phyloP scores from a whole-genome alignment of 2,113 vertebrate genomes.

The Protobothrops mucrosquamatus region DNA sequence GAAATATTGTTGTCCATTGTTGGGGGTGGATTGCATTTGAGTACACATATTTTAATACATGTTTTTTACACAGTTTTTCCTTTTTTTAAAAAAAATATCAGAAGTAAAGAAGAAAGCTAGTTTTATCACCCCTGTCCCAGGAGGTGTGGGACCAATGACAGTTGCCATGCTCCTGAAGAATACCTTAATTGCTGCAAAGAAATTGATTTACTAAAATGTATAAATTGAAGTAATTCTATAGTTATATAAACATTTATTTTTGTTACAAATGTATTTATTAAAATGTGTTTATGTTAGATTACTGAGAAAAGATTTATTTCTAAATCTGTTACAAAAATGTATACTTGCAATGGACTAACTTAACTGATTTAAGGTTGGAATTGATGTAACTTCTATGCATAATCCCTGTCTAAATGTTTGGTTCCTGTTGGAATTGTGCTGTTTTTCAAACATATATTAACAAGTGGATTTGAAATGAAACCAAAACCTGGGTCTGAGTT shows the following conservation, averaged over 20 bases:
- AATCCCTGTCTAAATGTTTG: background rate
- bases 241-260: slow-evolving; percentile 62
- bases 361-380: background rate
- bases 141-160: slow-evolving; percentile 90
- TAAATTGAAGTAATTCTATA: slow-evolving; percentile 42
- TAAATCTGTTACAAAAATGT: slow-evolving; percentile 26
- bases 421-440: background rate
- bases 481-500: background rate
- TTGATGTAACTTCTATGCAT: background rate
- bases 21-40: background rate
- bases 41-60: background rate
- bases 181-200: slow-evolving; percentile 82
- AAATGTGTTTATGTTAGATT: slow-evolving; percentile 60
- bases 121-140: slow-evolving; percentile 87
- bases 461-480: background rate
- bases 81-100: slow-evolving; percentile 52
- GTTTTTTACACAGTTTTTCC: slow-evolving; percentile 35
- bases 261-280: slow-evolving; percentile 73
- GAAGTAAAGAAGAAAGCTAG: slow-evolving; percentile 88
- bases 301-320: slow-evolving; percentile 28
- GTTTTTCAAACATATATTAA: background rate
- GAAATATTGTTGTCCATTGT: background rate
- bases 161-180: slow-evolving; percentile 91
- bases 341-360: background rate
- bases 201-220: slow-evolving; percentile 71